phyloP scores from a whole-genome alignment of 2,113 vertebrate genomes.

The Lycaon pictus region DNA sequence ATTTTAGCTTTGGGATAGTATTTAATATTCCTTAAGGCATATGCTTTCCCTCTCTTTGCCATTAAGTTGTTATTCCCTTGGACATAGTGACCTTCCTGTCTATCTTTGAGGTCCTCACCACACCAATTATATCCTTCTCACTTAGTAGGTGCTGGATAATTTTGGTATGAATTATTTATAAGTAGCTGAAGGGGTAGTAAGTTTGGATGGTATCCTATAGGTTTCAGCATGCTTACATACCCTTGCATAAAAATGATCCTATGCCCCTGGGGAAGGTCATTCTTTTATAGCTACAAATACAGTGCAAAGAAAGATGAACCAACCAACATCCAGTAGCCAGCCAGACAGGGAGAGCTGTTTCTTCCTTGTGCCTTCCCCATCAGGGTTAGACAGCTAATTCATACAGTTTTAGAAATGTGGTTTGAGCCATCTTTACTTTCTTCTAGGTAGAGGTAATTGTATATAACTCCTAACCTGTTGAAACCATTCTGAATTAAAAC shows the following conservation, averaged over 20 bases:
- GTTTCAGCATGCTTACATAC: background rate
- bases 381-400: background rate
- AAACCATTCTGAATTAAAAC: constrained; percentile 30
- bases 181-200: background rate
- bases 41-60: background rate
- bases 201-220: background rate
- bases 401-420: background rate
- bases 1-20: background rate
- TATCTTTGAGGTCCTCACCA: background rate
- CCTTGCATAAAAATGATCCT: background rate
- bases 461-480: background rate
- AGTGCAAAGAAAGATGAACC: background rate
- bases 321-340: fast-evolving
- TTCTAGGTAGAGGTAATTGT: background rate
- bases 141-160: background rate
- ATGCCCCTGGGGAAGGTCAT: background rate
- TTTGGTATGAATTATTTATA: background rate
- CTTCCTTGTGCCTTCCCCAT: background rate
- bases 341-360: background rate
- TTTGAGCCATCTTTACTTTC: background rate
- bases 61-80: background rate
- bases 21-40: background rate
- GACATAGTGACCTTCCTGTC: background rate
- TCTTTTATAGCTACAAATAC: background rate
- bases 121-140: background rate